Evolutionary conservation across 2,797 vertebrate species (phyloP).

Genomic region (Pelochelys cantorii): DNA sequence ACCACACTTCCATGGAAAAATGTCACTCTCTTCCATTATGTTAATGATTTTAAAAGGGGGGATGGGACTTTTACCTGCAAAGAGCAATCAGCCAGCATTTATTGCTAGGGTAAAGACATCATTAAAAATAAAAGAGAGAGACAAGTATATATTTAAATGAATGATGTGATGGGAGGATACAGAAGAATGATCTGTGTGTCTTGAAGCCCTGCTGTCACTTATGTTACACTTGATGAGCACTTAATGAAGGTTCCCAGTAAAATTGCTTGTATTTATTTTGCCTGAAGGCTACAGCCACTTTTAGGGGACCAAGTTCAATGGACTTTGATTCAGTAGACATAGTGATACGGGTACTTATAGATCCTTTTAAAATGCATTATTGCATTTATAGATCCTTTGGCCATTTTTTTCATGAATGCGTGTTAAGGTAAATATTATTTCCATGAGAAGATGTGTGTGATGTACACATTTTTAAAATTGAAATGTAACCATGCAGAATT

Average conservation of each 20-base stretch:
- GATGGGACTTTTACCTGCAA: constrained; percentile 28
- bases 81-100: constrained; percentile 65
- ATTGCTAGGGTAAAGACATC: constrained; percentile 48
- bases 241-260: constrained; percentile 62
- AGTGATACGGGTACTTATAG: constrained; percentile 42
- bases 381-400: constrained; percentile 70
- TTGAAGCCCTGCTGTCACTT: constrained; percentile 57
- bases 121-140: constrained; percentile 57
- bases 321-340: constrained; percentile 52
- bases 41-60: constrained; percentile 40
- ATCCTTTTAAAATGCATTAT: constrained; percentile 47
- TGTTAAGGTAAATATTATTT: constrained; percentile 65
- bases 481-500: constrained; percentile 48
- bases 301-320: constrained; percentile 56
- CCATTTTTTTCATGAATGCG: constrained; percentile 53
- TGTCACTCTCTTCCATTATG: constrained; percentile 68
- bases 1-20: constrained; percentile 51
- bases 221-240: constrained; percentile 51
- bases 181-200: constrained; percentile 45
- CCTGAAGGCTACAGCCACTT: constrained; percentile 47
- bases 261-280: constrained; percentile 47
- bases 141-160: constrained; percentile 59
- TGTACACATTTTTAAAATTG: constrained; percentile 51
- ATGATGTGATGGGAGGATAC: constrained; percentile 39
- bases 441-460: constrained; percentile 43